Evolutionary conservation across 2,888 invertebrate species (phyloP), one percentile per base, ranked within the genome.

Genomic region (Diabrotica balteata): DNA sequence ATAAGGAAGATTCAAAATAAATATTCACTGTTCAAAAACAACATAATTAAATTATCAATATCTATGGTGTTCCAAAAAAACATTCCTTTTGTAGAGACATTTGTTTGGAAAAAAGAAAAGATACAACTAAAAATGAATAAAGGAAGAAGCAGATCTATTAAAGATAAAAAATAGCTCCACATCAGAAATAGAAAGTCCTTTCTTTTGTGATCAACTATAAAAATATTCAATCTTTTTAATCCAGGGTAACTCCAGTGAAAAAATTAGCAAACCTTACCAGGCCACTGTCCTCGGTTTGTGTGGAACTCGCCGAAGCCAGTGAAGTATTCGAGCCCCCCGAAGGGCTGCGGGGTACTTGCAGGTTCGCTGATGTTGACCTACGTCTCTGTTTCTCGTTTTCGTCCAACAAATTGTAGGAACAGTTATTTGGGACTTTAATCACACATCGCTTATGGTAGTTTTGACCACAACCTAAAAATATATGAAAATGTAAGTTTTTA

Each of bases 391-490:
- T 81, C 42, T 81, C 82, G 69, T 45, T 44, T 64, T 81, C 82
- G 69, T 80, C 75, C 52, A 86, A 80, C 43, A 83, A 76, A 17
- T 77, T 78, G 74, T 89, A 89, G 65, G 91, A 90, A 86, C 99
- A 99, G 87, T 99, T 98, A 83, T 98, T 97, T 59, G 98, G 98
- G 73, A 99, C 95, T 86, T 97, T 98, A 73, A 97, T 95, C 57
- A 94, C 94, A 84, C 95, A 99, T 59, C 98, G 90, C 85, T 99
- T 99, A 88, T 99, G 99, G 87, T 96, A 99, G 87, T 98, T 98
- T 81, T 96, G 90, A 10, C 97, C 95, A 87, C 98, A 99, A 75
- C 97, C 98, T 97, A 63, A 69, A 46, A 51, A 8, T n/a, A 63
- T 45, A 66, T 65, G 10, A 59, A 32, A 52, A 4, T 61, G 43